Percentiles rank a stretch among this genome's conserved stretches.
Conservation (phyloP, 2,888 invertebrate genomes). For the Troides helena region DNA sequence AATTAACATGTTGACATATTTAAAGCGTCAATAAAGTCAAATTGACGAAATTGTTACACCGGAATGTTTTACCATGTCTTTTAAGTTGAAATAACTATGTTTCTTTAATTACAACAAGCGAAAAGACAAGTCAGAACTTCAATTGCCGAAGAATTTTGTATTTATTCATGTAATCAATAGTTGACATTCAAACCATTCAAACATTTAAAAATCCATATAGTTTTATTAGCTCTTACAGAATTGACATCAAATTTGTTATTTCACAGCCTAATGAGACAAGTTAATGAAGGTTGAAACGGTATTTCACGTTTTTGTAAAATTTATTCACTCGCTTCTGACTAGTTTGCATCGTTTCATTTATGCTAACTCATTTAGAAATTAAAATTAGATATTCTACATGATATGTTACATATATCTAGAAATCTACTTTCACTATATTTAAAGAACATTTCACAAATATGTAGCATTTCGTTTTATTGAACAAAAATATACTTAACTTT, state of each 20-base stretch:
- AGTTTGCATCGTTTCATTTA: not conserved
- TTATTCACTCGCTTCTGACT: conserved; percentile 1
- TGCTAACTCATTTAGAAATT: not conserved
- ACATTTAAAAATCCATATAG: not conserved
- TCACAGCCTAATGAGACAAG: conserved; percentile 13
- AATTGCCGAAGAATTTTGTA: not conserved
- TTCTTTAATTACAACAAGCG: not conserved
- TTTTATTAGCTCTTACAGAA: conserved; percentile 5
- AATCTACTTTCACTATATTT: no score
- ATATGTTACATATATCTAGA: no score
- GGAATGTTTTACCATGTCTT: not conserved
- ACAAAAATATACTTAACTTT: no score
- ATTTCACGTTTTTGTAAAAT: not conserved
- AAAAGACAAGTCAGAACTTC: not conserved
- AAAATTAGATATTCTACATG: no score
- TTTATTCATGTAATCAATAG: no score
- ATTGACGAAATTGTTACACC: not conserved
- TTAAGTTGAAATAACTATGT: not conserved
- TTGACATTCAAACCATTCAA: no score
- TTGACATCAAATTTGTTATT: conserved; percentile 23
- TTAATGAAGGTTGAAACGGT: conserved; percentile 3
- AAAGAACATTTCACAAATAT: no score
- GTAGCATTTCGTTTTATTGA: no score
- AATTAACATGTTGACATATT: conserved; percentile 23
- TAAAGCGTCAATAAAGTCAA: conserved; percentile 18